phyloP scores from a whole-genome alignment of 1,140 invertebrate species.

The Drosophila saltans region DNA sequence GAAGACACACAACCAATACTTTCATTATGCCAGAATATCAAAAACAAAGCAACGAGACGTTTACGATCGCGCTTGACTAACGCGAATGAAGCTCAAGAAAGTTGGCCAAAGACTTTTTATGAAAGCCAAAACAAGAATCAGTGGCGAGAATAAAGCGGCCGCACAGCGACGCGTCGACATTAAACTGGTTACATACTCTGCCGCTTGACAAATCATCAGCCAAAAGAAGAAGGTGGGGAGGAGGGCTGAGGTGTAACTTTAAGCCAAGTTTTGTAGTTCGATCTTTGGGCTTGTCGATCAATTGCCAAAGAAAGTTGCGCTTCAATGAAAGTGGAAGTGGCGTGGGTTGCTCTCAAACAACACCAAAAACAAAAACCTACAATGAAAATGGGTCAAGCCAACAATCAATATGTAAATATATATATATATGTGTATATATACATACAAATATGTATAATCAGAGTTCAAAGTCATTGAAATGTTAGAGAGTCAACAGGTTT shows the following conservation, averaged over 20 bases:
- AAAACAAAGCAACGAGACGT: constrained; percentile 14
- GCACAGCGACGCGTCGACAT: constrained; percentile 13
- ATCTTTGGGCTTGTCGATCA: constrained; percentile 16
- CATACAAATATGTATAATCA: background rate
- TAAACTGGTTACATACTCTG: constrained; percentile 57
- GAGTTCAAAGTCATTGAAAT: constrained; percentile 80
- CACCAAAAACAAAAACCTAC: constrained; percentile 43
- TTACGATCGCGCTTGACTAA: constrained; percentile 50
- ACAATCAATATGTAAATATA: constrained; percentile 71
- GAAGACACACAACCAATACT: constrained; percentile 42
- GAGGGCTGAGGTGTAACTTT: constrained; percentile 1
- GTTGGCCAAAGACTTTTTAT: constrained; percentile 81
- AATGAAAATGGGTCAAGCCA: constrained; percentile 66
- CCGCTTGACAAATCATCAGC: constrained; percentile 4
- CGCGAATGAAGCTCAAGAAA: constrained; percentile 80
- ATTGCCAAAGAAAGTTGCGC: constrained; percentile 66
- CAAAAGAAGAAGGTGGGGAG: background rate
- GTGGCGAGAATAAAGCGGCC: constrained; percentile 46
- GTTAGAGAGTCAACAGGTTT: constrained; percentile 68
- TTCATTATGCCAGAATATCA: constrained; percentile 47
- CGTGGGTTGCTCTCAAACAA: constrained; percentile 65
- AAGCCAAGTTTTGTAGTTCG: constrained; percentile 21
- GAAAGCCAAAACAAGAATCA: constrained; percentile 37
- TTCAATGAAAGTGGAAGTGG: constrained; percentile 76
- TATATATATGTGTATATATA: constrained; percentile 16